Percentiles rank a stretch among this genome's conserved stretches.
Conservation (phyloP, 2,797 vertebrate species). For the Graptemys geographica region DNA sequence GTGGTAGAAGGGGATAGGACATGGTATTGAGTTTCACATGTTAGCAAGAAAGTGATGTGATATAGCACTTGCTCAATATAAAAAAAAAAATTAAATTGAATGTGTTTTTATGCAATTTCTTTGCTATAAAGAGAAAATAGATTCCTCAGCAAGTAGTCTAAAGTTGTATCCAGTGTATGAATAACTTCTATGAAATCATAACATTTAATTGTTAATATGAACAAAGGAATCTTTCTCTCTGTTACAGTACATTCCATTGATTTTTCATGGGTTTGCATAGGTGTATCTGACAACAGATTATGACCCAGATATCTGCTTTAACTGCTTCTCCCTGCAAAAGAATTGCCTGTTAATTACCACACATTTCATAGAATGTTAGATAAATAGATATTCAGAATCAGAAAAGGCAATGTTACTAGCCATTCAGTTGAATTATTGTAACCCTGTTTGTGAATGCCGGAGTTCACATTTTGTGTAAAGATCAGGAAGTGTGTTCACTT, state of each 20-base stretch:
- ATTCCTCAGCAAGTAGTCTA: not conserved
- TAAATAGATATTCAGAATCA: not conserved
- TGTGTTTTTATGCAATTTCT: not conserved
- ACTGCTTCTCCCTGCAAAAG: not conserved
- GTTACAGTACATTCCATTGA: rapidly evolving
- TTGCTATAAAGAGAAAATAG: not conserved
- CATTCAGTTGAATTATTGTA: not conserved
- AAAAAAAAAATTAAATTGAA: not conserved
- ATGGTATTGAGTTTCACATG: not conserved
- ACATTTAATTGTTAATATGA: not conserved
- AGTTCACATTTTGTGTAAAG: not conserved
- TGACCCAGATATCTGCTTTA: not conserved
- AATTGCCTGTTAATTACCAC: not conserved
- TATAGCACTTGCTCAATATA: not conserved
- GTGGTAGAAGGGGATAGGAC: not conserved
- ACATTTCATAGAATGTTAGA: not conserved
- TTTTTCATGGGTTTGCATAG: not conserved
- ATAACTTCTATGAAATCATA: not conserved
- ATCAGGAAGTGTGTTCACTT: not conserved
- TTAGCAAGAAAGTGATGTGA: not conserved
- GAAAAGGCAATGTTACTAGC: not conserved
- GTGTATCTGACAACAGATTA: not conserved
- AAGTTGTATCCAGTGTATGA: not conserved
- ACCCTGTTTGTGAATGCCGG: not conserved
- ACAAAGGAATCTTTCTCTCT: rapidly evolving